A percentile compares a stretch with the other conserved stretches of the same genome.
phyloP scores from a whole-genome alignment of 2,888 invertebrate genomes.

The Drosophila mimetica region DNA sequence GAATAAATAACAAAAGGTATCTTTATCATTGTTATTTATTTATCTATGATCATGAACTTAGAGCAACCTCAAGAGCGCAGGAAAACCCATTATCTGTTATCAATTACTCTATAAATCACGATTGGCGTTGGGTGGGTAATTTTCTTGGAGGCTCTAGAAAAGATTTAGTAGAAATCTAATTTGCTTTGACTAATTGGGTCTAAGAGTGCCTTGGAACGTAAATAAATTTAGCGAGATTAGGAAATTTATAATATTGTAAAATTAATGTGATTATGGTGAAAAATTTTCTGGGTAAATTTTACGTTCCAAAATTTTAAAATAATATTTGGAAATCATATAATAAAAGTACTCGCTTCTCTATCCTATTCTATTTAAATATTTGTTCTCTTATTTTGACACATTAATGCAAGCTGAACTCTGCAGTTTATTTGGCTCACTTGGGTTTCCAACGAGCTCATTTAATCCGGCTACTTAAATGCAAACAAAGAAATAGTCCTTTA shows the following conservation, averaged over 20 bases:
- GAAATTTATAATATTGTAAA: too few species aligned
- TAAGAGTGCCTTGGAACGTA: not conserved
- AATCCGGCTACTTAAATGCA: conserved; percentile 10
- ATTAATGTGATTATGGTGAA: too few species aligned
- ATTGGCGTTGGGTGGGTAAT: not conserved
- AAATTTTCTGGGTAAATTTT: too few species aligned
- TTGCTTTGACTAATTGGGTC: not conserved
- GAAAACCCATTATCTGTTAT: not conserved
- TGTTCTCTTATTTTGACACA: not conserved
- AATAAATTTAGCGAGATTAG: not conserved
- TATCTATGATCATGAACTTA: not conserved
- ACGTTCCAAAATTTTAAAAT: too few species aligned
- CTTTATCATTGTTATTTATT: not conserved
- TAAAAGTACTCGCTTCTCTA: too few species aligned
- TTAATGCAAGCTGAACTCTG: not conserved
- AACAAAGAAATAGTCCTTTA: conserved; percentile 9
- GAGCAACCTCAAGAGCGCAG: not conserved
- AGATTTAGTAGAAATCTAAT: not conserved
- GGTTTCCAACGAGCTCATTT: conserved; percentile 3
- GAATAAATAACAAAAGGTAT: too few species aligned
- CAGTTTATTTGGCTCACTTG: not conserved
- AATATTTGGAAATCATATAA: too few species aligned
- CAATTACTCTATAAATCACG: conserved; percentile 4
- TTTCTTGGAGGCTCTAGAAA: not conserved
- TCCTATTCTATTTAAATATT: too few species aligned